These are phyloP conservation scores for Mustela nigripes DNA, from an alignment of 2,113 vertebrate genomes.

Conservation along the genomic window DNA sequence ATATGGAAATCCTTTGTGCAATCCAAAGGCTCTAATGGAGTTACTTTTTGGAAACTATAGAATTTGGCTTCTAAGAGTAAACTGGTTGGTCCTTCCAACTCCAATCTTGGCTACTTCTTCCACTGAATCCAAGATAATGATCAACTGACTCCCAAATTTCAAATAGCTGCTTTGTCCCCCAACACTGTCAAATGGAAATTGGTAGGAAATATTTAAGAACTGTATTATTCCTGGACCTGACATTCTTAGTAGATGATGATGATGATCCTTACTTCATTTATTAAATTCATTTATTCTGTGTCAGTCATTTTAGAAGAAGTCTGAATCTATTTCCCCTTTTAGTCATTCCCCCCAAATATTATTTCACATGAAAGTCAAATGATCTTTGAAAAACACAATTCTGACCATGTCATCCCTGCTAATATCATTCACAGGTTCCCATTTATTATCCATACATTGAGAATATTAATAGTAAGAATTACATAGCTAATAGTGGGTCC, in stretches of 20 bases:
- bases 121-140: not conserved
- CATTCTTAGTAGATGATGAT: not conserved
- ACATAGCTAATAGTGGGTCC: not conserved
- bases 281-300: not conserved
- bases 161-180: not conserved
- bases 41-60: not conserved
- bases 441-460: not conserved
- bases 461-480: constrained; percentile 33
- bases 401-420: not conserved
- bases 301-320: constrained; percentile 6
- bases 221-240: not conserved
- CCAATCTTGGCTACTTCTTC: not conserved
- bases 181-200: constrained; percentile 30
- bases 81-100: not conserved
- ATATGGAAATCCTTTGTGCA: not conserved
- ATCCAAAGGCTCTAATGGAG: not conserved
- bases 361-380: constrained; percentile 2
- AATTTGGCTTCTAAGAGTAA: constrained; percentile 23
- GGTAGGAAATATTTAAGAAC: not conserved
- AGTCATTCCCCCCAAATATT: not conserved
- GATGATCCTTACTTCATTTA: not conserved
- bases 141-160: not conserved
- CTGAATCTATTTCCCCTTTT: not conserved
- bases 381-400: constrained; percentile 19
- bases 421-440: not conserved